Base-by-base conservation (phyloP, 2,888 invertebrate genomes). In the Brachypalpus laphriformis region DNA sequence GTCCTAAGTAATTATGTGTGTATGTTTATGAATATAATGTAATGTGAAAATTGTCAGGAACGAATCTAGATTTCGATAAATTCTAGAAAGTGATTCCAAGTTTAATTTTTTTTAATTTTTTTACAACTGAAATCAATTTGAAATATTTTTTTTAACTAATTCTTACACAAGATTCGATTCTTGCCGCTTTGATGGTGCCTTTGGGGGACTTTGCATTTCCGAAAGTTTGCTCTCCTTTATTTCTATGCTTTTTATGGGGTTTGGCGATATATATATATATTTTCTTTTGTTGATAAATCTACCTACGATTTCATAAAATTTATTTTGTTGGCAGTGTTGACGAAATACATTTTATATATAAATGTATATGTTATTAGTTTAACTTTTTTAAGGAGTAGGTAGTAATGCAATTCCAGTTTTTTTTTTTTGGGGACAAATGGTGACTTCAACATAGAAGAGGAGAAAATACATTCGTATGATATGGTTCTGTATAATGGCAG, bases 401-500 rank as follows among this genome's bases (percentile, higher is more conserved):
- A 40, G 28, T 57, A 68, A 61, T 68, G 68, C 68, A 77, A 61
- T 68, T 51, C 54, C 42, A 54, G 51, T 59, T 70, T 49, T 59
- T 70, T 49, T 59, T 22, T 25, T 42, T 47, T 63, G 63, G 63
- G 74, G 78, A 80, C 2, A 66, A 80, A 66, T 42, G 59, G 81
- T 61, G 81, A 81, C 80, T 68, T 42, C 25, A 80, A 83, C 56
- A 34, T 47, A 81, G 42, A 75, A 70, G 66, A 66, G 75, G 80
- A 82, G 70, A 76, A 83, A 83, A 83, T 80, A 75, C 75, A 65
- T 85, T 76, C 65, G 20, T 83, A 78, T 85, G 85, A 85, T 85
- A 85, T 85, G 85, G 85, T 85, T 85, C 75, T 85, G 85, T 85
- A 85, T 81, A 85, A 85, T 85, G 85, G 85, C 85, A 85, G 85